phyloP scores from a whole-genome alignment of 2,888 invertebrate genomes.

The Trichopria drosophilae region DNA sequence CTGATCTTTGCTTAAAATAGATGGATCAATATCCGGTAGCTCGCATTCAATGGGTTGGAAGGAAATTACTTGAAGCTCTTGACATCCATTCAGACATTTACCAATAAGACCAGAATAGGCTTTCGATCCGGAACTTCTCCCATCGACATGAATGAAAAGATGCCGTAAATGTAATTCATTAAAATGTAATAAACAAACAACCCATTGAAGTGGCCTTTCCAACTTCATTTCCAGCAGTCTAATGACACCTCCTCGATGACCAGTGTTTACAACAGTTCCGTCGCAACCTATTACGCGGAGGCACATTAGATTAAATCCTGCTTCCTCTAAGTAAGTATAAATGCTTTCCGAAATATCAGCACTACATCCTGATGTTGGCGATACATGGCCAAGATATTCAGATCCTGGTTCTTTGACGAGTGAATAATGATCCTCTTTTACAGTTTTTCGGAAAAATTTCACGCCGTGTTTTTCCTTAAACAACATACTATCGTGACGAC shows the following conservation, averaged over 20 bases:
- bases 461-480: slow-evolving; percentile 17
- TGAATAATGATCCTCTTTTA: neutral
- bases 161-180: slow-evolving; percentile 11
- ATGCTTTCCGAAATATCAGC: neutral
- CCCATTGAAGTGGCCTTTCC: slow-evolving; percentile 7
- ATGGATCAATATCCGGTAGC: neutral
- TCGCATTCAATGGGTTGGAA: slow-evolving; percentile 3
- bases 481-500: slow-evolving; percentile 36
- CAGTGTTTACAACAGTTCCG: slow-evolving; percentile 14
- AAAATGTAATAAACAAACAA: slow-evolving; percentile 8
- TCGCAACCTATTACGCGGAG: slow-evolving; percentile 7
- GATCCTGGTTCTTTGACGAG: neutral
- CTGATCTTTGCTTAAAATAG: neutral
- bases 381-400: neutral
- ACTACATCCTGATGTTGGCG: neutral
- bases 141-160: slow-evolving; percentile 6
- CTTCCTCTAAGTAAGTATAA: neutral
- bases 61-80: neutral
- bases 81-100: slow-evolving; percentile 5
- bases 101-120: neutral
- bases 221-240: slow-evolving; percentile 3
- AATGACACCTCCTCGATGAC: slow-evolving; percentile 5
- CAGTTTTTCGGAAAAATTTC: neutral
- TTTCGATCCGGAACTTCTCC: slow-evolving; percentile 3
- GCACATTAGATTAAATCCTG: neutral